phyloP scores from a whole-genome alignment of 2,113 vertebrate genomes.

The Pedionomus torquatus region DNA sequence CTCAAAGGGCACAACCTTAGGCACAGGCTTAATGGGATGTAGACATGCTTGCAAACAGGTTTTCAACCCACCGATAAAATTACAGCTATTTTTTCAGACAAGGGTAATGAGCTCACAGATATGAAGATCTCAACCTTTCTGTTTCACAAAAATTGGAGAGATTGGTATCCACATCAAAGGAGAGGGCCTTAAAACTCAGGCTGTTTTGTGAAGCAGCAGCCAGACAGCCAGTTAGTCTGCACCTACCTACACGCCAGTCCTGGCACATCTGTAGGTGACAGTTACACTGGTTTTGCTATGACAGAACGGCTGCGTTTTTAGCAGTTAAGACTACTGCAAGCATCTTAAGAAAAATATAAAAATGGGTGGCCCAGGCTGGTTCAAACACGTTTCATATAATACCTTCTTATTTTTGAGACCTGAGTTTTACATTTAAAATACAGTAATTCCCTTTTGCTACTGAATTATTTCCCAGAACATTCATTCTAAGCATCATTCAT shows the following conservation, averaged over 20 bases:
- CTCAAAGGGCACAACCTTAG: not conserved
- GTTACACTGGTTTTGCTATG: not conserved
- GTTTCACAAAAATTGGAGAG: not conserved
- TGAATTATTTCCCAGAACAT: not conserved
- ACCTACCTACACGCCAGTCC: not conserved
- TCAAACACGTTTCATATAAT: not conserved
- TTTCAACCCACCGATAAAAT: not conserved
- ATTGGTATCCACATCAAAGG: not conserved
- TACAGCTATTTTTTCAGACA: not conserved
- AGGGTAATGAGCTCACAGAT: not conserved
- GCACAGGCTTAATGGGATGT: not conserved
- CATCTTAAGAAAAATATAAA: not conserved
- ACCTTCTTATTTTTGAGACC: not conserved
- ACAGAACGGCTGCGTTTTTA: not conserved
- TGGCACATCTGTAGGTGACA: not conserved
- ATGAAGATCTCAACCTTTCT: not conserved
- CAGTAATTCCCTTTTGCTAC: not conserved
- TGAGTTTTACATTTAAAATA: not conserved
- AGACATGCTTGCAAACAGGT: not conserved
- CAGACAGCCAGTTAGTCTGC: not conserved
- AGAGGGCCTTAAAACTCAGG: not conserved
- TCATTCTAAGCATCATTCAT: not conserved
- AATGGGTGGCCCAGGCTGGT: accelerated
- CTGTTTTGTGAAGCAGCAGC: not conserved
- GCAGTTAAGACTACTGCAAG: not conserved